phyloP scores from a whole-genome alignment of 2,888 invertebrate species.

The Antitype chi region DNA sequence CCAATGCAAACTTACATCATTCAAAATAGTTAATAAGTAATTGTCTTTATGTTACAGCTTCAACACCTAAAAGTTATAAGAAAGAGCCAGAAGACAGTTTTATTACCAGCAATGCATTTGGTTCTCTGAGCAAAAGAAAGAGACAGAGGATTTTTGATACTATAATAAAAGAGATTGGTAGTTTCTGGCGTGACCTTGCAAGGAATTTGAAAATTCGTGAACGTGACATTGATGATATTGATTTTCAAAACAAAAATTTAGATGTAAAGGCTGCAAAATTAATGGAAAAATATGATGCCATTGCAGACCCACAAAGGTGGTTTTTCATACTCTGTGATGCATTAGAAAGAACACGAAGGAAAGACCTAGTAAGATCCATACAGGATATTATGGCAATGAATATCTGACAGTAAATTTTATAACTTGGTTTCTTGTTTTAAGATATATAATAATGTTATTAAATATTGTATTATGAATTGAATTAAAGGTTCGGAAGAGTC shows the following conservation, averaged over 20 bases:
- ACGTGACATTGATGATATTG: constrained; percentile 81
- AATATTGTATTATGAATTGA: neutral
- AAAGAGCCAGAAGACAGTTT: constrained; percentile 57
- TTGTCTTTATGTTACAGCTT: constrained; percentile 57
- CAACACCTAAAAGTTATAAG: constrained; percentile 59
- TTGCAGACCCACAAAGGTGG: constrained; percentile 82
- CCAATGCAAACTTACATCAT: neutral
- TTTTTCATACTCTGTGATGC: constrained; percentile 83
- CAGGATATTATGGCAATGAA: constrained; percentile 84
- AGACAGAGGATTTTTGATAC: constrained; percentile 78
- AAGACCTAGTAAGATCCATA: constrained; percentile 78
- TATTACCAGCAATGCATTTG: constrained; percentile 66
- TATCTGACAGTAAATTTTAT: constrained; percentile 66
- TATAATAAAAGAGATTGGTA: constrained; percentile 81
- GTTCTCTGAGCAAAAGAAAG: constrained; percentile 73
- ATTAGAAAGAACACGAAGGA: constrained; percentile 80
- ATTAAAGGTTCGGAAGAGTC: neutral
- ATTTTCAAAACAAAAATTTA: constrained; percentile 70
- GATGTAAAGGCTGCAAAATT: constrained; percentile 76
- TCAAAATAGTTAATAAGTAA: neutral
- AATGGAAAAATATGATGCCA: constrained; percentile 75
- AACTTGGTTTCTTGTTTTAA: neutral
- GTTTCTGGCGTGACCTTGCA: constrained; percentile 82
- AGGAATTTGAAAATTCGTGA: constrained; percentile 82
- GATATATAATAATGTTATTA: neutral